A percentile compares a stretch with the other conserved stretches of the same genome.
Conservation (phyloP, 2,888 invertebrate genomes). For the Lithosia quadra region DNA sequence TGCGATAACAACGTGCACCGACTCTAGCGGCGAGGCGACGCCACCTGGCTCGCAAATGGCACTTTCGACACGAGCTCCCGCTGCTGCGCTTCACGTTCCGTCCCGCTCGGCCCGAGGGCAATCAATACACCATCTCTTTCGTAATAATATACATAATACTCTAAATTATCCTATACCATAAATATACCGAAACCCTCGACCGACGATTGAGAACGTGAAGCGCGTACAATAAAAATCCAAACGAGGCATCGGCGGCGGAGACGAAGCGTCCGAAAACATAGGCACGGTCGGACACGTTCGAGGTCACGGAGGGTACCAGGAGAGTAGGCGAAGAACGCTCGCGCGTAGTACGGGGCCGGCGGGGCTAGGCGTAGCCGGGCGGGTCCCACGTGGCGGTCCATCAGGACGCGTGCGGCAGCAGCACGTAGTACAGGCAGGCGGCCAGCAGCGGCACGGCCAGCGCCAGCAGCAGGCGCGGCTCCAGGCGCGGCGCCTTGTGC, state of each 20-base stretch:
- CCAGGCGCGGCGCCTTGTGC: constrained; percentile 79
- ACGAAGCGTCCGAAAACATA: constrained; percentile 31
- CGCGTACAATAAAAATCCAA: constrained; percentile 55
- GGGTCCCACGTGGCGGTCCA: constrained; percentile 87
- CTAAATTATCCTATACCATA: constrained; percentile 70
- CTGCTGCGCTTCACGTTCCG: constrained; percentile 31
- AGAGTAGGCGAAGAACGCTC: constrained; percentile 22
- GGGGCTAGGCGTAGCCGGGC: constrained; percentile 78
- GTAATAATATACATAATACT: constrained; percentile 53
- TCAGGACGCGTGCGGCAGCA: constrained; percentile 88
- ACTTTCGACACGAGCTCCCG: constrained; percentile 62
- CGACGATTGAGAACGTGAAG: constrained; percentile 54
- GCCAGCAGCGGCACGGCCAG: constrained; percentile 83
- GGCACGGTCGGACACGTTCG: constrained; percentile 17
- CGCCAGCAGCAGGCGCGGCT: constrained; percentile 85
- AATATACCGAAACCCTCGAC: constrained; percentile 61
- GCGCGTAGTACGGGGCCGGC: constrained; percentile 8
- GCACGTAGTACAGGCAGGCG: constrained; percentile 87
- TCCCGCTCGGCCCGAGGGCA: constrained; percentile 51
- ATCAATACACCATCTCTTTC: constrained; percentile 57
- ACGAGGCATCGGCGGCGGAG: constrained; percentile 53
- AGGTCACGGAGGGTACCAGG: constrained; percentile 12
- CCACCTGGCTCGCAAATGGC: constrained; percentile 65
- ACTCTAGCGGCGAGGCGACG: constrained; percentile 54
- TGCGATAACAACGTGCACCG: constrained; percentile 69